Evolutionary conservation across 1,140 invertebrate genomes (phyloP).

Genomic region (Zelostemma sp.): DNA sequence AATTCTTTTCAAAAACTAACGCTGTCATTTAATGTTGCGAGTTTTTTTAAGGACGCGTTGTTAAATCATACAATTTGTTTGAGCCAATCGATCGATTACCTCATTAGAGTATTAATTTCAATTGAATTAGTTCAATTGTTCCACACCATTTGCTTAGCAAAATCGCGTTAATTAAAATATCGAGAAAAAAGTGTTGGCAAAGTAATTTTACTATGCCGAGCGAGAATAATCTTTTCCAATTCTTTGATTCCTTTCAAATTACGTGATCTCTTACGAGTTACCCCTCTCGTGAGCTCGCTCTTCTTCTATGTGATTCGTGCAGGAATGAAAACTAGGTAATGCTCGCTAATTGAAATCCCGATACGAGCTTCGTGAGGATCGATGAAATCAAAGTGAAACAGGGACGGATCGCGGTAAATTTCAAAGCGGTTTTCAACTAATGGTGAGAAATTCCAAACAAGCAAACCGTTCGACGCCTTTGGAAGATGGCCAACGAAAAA

Average conservation of each 20-base stretch:
- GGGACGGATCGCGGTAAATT: slow-evolving; percentile 34
- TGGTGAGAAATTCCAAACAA: slow-evolving; percentile 39
- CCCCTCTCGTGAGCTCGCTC: slow-evolving; percentile 6
- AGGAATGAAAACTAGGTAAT: slow-evolving; percentile 29
- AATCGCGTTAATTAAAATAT: no score
- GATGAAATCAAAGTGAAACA: slow-evolving; percentile 46
- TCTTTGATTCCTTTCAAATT: slow-evolving; percentile 19
- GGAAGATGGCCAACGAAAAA: slow-evolving; percentile 43
- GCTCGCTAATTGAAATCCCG: slow-evolving; percentile 41
- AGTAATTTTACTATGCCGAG: slow-evolving; percentile 24
- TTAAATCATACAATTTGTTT: no score
- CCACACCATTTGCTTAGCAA: no score
- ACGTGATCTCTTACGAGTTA: slow-evolving; percentile 9
- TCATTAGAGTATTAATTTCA: no score
- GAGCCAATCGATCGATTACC: no score
- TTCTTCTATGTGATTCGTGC: slow-evolving; percentile 18
- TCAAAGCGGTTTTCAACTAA: slow-evolving; percentile 33
- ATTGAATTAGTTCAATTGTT: no score
- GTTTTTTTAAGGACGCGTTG: no score
- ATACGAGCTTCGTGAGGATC: slow-evolving; percentile 37
- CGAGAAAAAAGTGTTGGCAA: no score
- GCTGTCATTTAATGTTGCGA: no score
- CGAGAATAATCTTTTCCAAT: slow-evolving; percentile 29
- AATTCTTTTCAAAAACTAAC: no score
- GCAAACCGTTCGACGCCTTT: slow-evolving; percentile 35